Conservation (phyloP, 2,888 invertebrate genomes). For the Andrena hattorfiana region DNA sequence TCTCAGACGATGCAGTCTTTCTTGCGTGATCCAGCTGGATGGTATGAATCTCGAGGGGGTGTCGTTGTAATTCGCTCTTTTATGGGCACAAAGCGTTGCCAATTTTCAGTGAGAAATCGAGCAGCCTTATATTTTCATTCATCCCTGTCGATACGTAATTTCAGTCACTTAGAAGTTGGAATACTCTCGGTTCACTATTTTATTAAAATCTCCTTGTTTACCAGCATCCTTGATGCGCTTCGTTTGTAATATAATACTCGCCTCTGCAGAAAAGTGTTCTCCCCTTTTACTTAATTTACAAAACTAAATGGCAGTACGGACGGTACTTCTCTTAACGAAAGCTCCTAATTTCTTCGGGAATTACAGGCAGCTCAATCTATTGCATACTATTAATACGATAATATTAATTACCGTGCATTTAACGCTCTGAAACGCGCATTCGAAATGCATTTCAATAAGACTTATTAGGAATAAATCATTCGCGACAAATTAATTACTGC, state of each 20-base stretch:
- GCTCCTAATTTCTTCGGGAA: not conserved
- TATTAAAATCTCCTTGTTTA: too few species aligned
- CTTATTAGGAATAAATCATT: constrained; percentile 39
- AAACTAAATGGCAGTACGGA: not conserved
- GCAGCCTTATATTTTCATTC: too few species aligned
- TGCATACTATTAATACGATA: not conserved
- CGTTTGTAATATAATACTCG: too few species aligned
- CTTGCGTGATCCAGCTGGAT: constrained; percentile 32
- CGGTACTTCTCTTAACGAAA: too few species aligned
- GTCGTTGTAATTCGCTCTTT: constrained; percentile 16
- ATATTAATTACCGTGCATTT: constrained; percentile 25
- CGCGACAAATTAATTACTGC: constrained; percentile 35
- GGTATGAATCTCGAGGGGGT: constrained; percentile 32
- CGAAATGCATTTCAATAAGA: constrained; percentile 44
- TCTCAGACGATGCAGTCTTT: constrained; percentile 40
- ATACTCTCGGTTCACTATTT: too few species aligned
- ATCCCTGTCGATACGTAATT: not conserved
- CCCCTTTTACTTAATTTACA: too few species aligned
- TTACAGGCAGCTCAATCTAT: not conserved
- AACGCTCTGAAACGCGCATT: not conserved
- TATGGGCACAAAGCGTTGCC: not conserved
- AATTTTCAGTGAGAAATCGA: not conserved
- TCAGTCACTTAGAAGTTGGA: not conserved
- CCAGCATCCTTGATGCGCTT: too few species aligned
- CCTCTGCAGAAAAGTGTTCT: too few species aligned